Conservation (phyloP, 2,888 invertebrate genomes). For the Volucella inanis region DNA sequence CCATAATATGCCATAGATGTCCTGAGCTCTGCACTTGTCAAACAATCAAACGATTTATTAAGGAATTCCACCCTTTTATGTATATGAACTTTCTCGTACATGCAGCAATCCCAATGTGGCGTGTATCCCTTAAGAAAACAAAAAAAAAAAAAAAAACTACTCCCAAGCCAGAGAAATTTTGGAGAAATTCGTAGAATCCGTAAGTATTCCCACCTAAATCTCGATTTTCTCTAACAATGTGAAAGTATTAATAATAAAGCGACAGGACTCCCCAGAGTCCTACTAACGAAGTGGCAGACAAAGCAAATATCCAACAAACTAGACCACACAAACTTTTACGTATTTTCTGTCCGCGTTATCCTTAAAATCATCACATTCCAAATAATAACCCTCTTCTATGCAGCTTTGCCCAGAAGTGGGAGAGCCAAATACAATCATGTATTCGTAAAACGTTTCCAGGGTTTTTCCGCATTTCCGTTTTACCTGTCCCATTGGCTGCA, state of each 20-base stretch:
- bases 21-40: no score
- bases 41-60: no score
- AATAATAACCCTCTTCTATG: slow-evolving; percentile 27
- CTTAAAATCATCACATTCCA: slow-evolving; percentile 31
- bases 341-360: slow-evolving; percentile 5
- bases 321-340: background rate
- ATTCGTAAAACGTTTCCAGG: slow-evolving; percentile 8
- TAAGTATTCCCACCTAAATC: background rate
- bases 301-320: background rate
- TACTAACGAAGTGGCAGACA: slow-evolving; percentile 1
- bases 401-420: background rate
- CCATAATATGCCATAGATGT: no score
- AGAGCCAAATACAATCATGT: background rate
- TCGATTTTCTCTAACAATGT: background rate
- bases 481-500: slow-evolving; percentile 6
- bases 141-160: background rate
- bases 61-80: no score
- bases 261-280: slow-evolving; percentile 12
- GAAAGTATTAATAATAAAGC: slow-evolving; percentile 4
- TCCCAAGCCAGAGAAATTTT: no score
- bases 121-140: background rate
- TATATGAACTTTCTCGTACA: no score
- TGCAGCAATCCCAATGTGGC: background rate
- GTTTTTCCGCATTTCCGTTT: slow-evolving; percentile 14
- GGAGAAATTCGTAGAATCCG: no score